phyloP scores from a whole-genome alignment of 2,888 invertebrate genomes.

The Subacronicta megacephala region DNA sequence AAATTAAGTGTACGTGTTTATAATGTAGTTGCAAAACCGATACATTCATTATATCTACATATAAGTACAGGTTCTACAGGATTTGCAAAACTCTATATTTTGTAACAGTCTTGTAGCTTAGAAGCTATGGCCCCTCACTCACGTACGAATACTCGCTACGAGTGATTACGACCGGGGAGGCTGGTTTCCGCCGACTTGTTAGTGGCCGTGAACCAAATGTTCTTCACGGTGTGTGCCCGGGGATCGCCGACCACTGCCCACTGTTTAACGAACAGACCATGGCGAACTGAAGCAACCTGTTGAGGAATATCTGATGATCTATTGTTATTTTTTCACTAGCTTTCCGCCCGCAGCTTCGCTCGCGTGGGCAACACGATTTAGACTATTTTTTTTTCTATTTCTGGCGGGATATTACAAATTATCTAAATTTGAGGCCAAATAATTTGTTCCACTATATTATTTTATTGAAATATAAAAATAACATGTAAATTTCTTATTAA shows the following conservation, averaged over 20 bases:
- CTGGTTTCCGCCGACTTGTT: conserved; percentile 23
- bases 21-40: conserved; percentile 35
- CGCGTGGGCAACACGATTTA: too few species aligned
- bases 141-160: conserved; percentile 44
- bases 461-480: too few species aligned
- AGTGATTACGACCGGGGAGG: conserved; percentile 45
- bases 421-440: too few species aligned
- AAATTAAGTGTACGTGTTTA: conserved; percentile 18
- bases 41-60: conserved; percentile 55
- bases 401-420: too few species aligned
- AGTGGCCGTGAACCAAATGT: conserved; percentile 82
- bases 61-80: conserved; percentile 48
- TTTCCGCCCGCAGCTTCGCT: too few species aligned
- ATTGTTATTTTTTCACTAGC: conserved; percentile 84
- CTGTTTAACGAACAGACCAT: conserved; percentile 70
- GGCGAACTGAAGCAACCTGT: conserved; percentile 70
- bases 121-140: conserved; percentile 50
- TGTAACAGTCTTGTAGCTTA: conserved; percentile 43
- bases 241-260: conserved; percentile 57
- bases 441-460: too few species aligned
- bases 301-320: conserved; percentile 78
- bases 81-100: conserved; percentile 56
- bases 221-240: conserved; percentile 77
- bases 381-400: too few species aligned
- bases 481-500: too few species aligned